These are phyloP conservation scores for Peromyscus nudipes DNA, from an alignment of 2,797 vertebrate genomes.

Conservation along the genomic window DNA sequence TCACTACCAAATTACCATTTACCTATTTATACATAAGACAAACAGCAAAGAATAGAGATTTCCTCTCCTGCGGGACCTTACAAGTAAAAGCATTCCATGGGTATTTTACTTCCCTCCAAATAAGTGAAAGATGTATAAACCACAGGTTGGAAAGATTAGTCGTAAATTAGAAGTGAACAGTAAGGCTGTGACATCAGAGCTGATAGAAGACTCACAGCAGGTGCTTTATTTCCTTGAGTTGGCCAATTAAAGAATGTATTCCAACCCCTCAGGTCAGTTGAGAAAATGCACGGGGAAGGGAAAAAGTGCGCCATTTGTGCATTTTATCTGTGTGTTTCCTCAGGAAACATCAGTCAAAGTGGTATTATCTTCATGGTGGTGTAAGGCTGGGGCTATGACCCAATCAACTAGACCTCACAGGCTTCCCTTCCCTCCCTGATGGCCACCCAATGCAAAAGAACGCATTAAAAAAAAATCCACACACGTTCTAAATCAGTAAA, in stretches of 20 bases:
- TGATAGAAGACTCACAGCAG: neutral
- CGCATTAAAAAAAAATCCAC: neutral
- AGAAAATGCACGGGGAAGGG: neutral
- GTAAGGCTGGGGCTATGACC: neutral
- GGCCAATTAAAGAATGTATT: neutral
- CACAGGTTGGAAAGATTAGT: neutral
- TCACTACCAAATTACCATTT: neutral
- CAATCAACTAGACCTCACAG: neutral
- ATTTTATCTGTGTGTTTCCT: conserved; percentile 15
- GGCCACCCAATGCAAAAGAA: conserved; percentile 19
- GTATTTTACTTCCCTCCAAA: neutral
- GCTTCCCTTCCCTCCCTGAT: neutral
- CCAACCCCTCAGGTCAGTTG: neutral
- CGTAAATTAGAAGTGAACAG: conserved; percentile 14
- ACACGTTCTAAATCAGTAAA: neutral
- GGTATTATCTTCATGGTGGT: neutral
- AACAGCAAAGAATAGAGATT: conserved; percentile 34
- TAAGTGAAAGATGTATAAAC: conserved; percentile 22
- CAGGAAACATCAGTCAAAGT: neutral
- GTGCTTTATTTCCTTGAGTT: neutral
- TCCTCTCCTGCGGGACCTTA: neutral
- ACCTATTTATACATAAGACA: conserved; percentile 8
- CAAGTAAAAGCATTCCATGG: neutral
- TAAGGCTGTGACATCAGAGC: neutral
- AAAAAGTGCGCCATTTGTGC: neutral